These are phyloP conservation scores for Bettongia penicillata DNA, from an alignment of 2,113 vertebrate species.

Conservation along the genomic window DNA sequence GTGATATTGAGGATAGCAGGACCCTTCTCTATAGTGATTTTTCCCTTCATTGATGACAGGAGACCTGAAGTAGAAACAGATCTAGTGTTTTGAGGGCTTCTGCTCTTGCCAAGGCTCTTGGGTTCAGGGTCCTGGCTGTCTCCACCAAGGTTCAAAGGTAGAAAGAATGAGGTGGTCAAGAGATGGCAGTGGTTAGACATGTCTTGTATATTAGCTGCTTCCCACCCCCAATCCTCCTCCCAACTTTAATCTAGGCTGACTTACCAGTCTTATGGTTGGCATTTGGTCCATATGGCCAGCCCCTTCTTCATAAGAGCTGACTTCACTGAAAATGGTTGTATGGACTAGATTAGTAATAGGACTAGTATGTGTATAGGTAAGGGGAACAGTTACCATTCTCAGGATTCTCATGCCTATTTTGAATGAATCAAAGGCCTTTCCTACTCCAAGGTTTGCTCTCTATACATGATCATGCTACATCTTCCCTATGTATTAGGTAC, in stretches of 20 bases:
- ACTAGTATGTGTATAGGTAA: neutral
- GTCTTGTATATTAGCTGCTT: neutral
- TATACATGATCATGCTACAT: neutral
- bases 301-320: neutral
- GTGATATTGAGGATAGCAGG: neutral
- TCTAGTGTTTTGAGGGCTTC: neutral
- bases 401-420: too few species aligned
- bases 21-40: neutral
- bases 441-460: neutral
- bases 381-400: neutral
- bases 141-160: neutral
- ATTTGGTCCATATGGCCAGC: neutral
- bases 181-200: neutral
- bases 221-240: neutral
- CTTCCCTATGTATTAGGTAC: neutral
- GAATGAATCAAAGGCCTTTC: neutral
- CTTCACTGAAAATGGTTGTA: neutral
- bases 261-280: neutral
- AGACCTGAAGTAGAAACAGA: neutral
- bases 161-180: neutral
- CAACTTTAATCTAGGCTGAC: neutral
- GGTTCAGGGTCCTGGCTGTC: neutral
- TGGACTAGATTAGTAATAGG: neutral
- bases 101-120: neutral
- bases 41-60: neutral